Conservation (phyloP, 2,888 invertebrate species). For the Orgyia antiqua region DNA sequence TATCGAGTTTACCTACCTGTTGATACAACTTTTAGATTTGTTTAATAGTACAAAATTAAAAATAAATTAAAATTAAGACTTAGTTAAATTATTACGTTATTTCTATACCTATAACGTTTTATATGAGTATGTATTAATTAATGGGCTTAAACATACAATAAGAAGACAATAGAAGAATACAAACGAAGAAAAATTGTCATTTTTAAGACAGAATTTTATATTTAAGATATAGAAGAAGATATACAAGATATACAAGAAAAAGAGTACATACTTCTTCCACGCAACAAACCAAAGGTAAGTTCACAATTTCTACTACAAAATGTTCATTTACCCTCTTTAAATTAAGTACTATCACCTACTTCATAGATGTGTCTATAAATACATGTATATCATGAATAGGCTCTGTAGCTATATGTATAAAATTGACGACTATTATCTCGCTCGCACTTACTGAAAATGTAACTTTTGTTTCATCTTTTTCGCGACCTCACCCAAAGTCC, state of each 20-base stretch:
- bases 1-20: constrained; percentile 72
- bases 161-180: constrained; percentile 48
- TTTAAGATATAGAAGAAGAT: constrained; percentile 23
- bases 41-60: constrained; percentile 77
- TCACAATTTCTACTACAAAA: not conserved
- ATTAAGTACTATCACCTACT: not conserved
- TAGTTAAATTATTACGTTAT: constrained; percentile 71
- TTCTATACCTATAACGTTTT: constrained; percentile 73
- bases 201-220: constrained; percentile 19
- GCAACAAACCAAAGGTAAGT: constrained; percentile 25
- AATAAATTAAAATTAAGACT: constrained; percentile 74
- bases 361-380: not conserved
- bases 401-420: constrained; percentile 32
- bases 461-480: constrained; percentile 28
- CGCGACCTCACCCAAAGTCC: constrained; percentile 12
- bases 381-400: too few species aligned
- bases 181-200: constrained; percentile 22
- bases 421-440: constrained; percentile 46
- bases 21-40: constrained; percentile 72
- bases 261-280: constrained; percentile 10
- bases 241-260: constrained; percentile 25
- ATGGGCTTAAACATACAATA: constrained; percentile 62
- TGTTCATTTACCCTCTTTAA: not conserved
- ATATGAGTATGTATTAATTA: constrained; percentile 61
- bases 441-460: constrained; percentile 43